These are phyloP conservation scores for Drosophila persimilis DNA, from an alignment of 1,140 invertebrate genomes.

Conservation along the genomic window DNA sequence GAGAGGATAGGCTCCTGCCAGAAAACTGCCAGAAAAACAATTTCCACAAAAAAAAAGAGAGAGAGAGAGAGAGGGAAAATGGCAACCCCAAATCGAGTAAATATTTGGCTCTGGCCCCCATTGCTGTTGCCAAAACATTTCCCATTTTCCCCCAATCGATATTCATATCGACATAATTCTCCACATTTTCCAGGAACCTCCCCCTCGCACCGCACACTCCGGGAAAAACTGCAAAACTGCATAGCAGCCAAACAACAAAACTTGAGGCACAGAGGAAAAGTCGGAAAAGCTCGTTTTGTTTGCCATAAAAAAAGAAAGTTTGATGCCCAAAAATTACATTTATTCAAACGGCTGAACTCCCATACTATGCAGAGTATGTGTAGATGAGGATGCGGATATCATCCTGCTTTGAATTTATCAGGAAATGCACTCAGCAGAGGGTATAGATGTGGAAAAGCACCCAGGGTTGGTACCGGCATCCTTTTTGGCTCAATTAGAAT, in stretches of 20 bases:
- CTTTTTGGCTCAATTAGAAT: constrained; percentile 52
- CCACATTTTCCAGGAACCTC: constrained; percentile 14
- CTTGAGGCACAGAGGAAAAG: no score
- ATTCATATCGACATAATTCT: constrained; percentile 66
- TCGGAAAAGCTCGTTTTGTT: constrained; percentile 29
- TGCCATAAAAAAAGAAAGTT: constrained; percentile 28
- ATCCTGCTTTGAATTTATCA: constrained; percentile 45
- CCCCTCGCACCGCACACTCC: neutral
- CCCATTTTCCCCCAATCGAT: constrained; percentile 37
- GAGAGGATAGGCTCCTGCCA: constrained; percentile 34
- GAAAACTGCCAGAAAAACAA: constrained; percentile 69
- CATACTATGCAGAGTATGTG: constrained; percentile 7
- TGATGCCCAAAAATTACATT: constrained; percentile 48
- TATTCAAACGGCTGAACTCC: constrained; percentile 44
- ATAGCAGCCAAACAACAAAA: no score
- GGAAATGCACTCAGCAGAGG: constrained; percentile 33
- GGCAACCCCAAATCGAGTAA: constrained; percentile 41
- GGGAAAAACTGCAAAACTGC: no score
- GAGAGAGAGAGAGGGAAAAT: constrained; percentile 37
- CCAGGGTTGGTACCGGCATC: constrained; percentile 17
- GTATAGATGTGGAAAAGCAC: constrained; percentile 5
- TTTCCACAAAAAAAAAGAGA: constrained; percentile 43
- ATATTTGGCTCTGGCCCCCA: constrained; percentile 58
- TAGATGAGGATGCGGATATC: constrained; percentile 21
- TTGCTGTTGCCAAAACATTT: constrained; percentile 59